A percentile compares a stretch with the other conserved stretches of the same genome.
phyloP scores from a whole-genome alignment of 2,888 invertebrate genomes.

The Eurytoma adleriae region DNA sequence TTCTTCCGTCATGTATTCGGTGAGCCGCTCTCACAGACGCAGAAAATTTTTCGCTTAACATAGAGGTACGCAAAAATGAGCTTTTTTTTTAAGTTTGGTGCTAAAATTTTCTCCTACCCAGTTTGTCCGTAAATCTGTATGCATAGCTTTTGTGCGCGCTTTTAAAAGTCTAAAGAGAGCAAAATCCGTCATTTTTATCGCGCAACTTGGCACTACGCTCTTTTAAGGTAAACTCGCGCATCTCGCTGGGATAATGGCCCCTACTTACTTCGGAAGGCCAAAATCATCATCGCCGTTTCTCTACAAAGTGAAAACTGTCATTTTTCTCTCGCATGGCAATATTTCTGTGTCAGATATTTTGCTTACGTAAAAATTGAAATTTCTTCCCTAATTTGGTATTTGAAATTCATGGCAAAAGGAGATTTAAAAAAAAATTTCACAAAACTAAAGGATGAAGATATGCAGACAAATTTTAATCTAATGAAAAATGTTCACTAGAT shows the following conservation, averaged over 20 bases:
- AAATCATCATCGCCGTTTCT: not conserved
- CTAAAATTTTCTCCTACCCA: conserved; percentile 5
- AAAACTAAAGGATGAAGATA: too few species aligned
- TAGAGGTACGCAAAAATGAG: conserved; percentile 24
- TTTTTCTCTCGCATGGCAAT: not conserved
- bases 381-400: not conserved
- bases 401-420: not conserved
- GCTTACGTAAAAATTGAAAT: not conserved
- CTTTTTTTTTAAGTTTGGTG: conserved; percentile 21
- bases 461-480: too few species aligned
- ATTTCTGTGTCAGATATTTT: not conserved
- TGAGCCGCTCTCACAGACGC: conserved; percentile 8
- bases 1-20: not conserved
- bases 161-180: not conserved
- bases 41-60: conserved; percentile 7
- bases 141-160: not conserved
- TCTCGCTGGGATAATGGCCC: conserved; percentile 25
- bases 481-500: not conserved
- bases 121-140: not conserved
- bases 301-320: not conserved
- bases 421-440: not conserved
- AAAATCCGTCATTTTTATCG: conserved; percentile 39
- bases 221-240: conserved; percentile 35
- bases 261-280: not conserved
- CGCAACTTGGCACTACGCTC: not conserved